Evolutionary conservation across 2,797 vertebrate species (phyloP), one percentile per base, ranked within the genome.

Genomic region (Parauchenoglanis punctatus): DNA sequence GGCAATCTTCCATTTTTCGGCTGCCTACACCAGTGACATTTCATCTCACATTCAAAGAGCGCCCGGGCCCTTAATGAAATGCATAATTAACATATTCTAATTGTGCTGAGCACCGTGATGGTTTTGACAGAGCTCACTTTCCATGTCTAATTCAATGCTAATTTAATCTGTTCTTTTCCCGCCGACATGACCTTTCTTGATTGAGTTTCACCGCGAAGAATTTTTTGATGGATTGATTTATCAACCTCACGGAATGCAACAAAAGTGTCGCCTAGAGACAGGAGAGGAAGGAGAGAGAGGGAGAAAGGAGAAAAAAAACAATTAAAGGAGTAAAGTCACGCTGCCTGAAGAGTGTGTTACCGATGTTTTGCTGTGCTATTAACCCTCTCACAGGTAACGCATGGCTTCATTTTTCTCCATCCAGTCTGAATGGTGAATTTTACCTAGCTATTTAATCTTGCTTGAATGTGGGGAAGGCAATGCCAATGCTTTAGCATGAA

Each of bases 21-120:
- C 98, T 99, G 98, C 98, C 97, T 99, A 99, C 97, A 98, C 98
- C 97, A 98, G 97, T 99, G 98, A 99, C 98, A 99, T 99, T 99
- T 99, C 98, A 99, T 99, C 98, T 98, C 98, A 97, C 98, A 99
- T 98, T 98, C 98, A 98, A 98, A 98, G 97, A 97, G 97, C 96
- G 97, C 97, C 94, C 93, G 96, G 95, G 95, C 98, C 97, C 98
- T 99, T 99, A 99, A 99, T 99, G 98, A 99, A 99, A 99, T 99
- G 98, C 98, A 98, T 99, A 99, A 99, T 99, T 99, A 99, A 99
- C 98, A 99, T 99, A 99, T 99, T 99, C 98, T 99, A 99, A 99
- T 99, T 99, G 98, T 99, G 98, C 98, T 98, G 98, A 99, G 98
- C 98, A 97, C 97, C 97, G 97, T 96, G 98, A 99, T 99, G 98